These are phyloP conservation scores for Hyles lineata DNA, from an alignment of 2,888 invertebrate species.

Conservation along the genomic window DNA sequence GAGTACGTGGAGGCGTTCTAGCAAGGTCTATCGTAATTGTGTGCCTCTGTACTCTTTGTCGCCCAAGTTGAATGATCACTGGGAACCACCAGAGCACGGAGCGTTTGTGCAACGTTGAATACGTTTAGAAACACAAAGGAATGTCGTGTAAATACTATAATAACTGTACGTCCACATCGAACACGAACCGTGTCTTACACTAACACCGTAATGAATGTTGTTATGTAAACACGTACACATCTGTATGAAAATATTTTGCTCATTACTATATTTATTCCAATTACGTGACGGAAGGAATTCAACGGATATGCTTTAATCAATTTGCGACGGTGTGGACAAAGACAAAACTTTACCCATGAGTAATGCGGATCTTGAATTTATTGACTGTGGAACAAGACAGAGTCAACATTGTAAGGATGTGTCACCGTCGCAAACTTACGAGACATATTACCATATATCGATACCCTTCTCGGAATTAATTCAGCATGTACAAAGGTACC, in stretches of 20 bases:
- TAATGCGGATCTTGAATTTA: conserved; percentile 9
- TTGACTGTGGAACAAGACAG: conserved; percentile 7
- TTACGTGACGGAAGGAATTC: conserved; percentile 4
- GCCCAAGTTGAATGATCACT: conserved; percentile 39
- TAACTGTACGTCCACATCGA: conserved; percentile 10
- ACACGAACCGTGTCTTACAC: conserved; percentile 8
- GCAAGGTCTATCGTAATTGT: conserved; percentile 57
- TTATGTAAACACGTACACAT: conserved; percentile 8
- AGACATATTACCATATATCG: conserved; percentile 13
- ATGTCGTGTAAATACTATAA: conserved; percentile 20
- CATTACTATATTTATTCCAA: conserved; percentile 13
- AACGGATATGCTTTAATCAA: conserved; percentile 4
- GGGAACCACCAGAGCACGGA: conserved; percentile 30
- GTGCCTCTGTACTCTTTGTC: conserved; percentile 47
- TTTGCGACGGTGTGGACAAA: conserved; percentile 11
- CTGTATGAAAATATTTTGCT: conserved; percentile 18
- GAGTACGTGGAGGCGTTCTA: conserved; percentile 38
- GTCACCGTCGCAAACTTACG: background rate
- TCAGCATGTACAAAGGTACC: conserved; percentile 31
- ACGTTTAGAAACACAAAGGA: conserved; percentile 13
- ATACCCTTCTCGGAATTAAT: conserved; percentile 14
- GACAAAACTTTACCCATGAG: background rate
- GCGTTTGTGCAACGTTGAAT: conserved; percentile 27
- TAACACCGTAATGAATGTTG: conserved; percentile 14
- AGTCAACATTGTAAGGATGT: conserved; percentile 11